phyloP scores from a whole-genome alignment of 1,140 invertebrate species.

The Berghia stephanieae region DNA sequence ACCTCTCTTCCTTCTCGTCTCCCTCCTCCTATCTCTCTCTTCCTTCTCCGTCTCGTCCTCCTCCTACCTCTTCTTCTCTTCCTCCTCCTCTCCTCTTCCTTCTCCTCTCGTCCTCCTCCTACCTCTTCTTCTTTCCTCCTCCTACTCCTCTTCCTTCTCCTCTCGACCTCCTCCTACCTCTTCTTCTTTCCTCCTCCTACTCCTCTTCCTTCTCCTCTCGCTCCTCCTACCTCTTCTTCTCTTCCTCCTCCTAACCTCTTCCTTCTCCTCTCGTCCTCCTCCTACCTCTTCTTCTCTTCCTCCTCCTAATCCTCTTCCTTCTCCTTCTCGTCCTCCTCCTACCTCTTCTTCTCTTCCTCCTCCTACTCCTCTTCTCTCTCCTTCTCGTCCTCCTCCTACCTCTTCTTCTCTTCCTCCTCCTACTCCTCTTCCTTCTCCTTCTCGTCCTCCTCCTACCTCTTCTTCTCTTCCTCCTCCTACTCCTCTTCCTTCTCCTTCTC shows the following conservation, averaged over 20 bases:
- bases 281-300: no score
- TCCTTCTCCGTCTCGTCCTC: neutral
- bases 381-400: no score
- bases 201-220: neutral
- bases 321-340: no score
- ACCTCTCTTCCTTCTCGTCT: neutral
- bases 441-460: no score
- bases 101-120: neutral
- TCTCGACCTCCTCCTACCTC: neutral
- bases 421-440: no score
- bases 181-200: neutral
- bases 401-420: no score
- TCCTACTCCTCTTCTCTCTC: no score
- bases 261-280: no score
- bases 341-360: no score
- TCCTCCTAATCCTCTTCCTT: no score
- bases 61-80: neutral
- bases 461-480: no score
- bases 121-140: neutral
- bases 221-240: neutral
- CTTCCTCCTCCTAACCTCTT: neutral
- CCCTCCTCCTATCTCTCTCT: neutral
- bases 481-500: no score
- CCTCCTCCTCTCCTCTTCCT: neutral
- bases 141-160: neutral